These are phyloP conservation scores for Brachionus calyciflorus DNA, from an alignment of 1,140 invertebrate genomes.

Conservation along the genomic window DNA sequence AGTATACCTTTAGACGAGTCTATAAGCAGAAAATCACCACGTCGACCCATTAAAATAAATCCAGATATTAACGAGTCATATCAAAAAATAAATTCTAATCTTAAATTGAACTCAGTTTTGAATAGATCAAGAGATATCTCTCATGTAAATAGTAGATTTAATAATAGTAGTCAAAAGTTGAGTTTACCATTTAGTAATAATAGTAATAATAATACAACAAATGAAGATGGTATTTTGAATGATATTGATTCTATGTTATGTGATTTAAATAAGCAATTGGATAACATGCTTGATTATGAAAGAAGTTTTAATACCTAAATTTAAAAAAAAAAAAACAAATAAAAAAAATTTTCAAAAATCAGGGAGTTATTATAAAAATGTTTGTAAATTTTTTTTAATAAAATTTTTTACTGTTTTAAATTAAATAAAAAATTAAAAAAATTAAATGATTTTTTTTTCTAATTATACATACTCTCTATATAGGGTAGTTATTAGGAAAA, in stretches of 20 bases:
- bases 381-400: no score
- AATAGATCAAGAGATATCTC: conserved; percentile 1
- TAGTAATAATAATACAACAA: no score
- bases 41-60: neutral
- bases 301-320: neutral
- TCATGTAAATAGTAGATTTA: conserved; percentile 15
- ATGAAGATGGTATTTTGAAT: conserved; percentile 39
- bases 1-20: neutral
- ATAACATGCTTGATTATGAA: conserved; percentile 46
- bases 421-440: no score
- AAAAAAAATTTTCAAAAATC: no score
- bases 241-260: conserved; percentile 47
- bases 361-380: no score
- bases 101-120: conserved; percentile 18
- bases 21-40: neutral
- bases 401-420: no score
- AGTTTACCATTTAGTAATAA: neutral
- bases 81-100: conserved; percentile 30
- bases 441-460: no score
- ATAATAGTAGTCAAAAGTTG: neutral
- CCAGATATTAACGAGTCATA: neutral
- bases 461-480: no score
- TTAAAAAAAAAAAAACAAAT: no score
- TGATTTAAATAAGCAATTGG: conserved; percentile 41
- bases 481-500: no score